These are phyloP conservation scores for Drosophila paramelanica DNA, from an alignment of 2,888 invertebrate species.

Conservation along the genomic window DNA sequence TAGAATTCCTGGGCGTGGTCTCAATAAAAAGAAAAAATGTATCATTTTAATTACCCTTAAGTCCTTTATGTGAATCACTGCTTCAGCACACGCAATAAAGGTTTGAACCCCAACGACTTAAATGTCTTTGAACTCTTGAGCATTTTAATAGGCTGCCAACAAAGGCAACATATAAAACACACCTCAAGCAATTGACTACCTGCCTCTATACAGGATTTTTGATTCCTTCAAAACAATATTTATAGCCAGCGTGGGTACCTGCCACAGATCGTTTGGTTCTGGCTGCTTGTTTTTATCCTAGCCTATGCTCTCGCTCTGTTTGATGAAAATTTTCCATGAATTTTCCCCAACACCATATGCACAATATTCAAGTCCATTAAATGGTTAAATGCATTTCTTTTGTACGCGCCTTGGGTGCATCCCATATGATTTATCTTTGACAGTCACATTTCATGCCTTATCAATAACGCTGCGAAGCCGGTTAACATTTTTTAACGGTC, in stretches of 20 bases:
- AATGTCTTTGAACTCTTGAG: constrained; percentile 53
- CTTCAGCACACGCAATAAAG: constrained; percentile 65
- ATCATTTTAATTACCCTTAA: constrained; percentile 67
- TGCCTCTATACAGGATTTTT: constrained; percentile 57
- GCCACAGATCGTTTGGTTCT: constrained; percentile 12
- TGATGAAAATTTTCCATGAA: constrained; percentile 16
- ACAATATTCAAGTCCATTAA: constrained; percentile 26
- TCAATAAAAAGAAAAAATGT: constrained; percentile 43
- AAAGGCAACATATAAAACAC: constrained; percentile 30
- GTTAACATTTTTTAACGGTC: constrained; percentile 38
- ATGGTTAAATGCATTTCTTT: constrained; percentile 39
- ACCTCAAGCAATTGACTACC: constrained; percentile 57
- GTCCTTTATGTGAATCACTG: constrained; percentile 62
- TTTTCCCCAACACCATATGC: not conserved
- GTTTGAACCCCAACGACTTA: constrained; percentile 33
- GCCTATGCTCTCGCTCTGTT: constrained; percentile 8
- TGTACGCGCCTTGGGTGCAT: constrained; percentile 7
- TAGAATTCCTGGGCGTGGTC: constrained; percentile 34
- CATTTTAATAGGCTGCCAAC: constrained; percentile 41
- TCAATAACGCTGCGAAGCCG: constrained; percentile 33
- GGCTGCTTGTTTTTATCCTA: not conserved
- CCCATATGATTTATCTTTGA: constrained; percentile 69
- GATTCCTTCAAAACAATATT: constrained; percentile 49
- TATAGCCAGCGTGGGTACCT: constrained; percentile 33
- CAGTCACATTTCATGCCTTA: constrained; percentile 68